phyloP scores from a whole-genome alignment of 2,888 invertebrate genomes.

The Microchrysa polita region DNA sequence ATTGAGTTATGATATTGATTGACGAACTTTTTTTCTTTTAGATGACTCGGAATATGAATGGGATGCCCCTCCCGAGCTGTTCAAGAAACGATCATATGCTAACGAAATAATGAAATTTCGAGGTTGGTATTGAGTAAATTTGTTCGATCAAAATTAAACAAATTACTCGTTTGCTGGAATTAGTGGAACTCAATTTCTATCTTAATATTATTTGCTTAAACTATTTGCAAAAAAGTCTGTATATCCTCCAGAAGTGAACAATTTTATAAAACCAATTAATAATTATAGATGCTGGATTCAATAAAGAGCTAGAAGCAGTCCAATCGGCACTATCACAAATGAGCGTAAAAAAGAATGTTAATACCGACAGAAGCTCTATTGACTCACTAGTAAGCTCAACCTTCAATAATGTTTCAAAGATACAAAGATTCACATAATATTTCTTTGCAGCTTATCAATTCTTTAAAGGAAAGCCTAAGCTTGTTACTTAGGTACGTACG shows the following conservation, averaged over 20 bases:
- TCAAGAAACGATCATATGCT: neutral
- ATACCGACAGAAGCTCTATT: neutral
- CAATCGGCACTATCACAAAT: constrained; percentile 46
- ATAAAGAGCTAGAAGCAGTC: constrained; percentile 31
- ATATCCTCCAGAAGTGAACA: no score
- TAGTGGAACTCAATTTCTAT: no score
- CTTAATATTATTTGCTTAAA: no score
- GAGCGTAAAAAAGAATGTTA: neutral
- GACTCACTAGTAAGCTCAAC: neutral
- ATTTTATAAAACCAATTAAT: neutral
- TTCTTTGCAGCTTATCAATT: constrained; percentile 13
- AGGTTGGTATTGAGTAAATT: no score
- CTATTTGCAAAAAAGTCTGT: no score
- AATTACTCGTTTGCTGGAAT: no score
- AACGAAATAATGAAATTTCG: constrained; percentile 35
- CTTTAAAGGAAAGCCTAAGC: constrained; percentile 6
- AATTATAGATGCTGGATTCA: constrained; percentile 44
- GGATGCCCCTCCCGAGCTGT: constrained; percentile 32
- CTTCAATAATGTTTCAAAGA: neutral
- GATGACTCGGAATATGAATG: neutral
- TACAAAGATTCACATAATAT: neutral
- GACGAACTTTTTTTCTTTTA: neutral
- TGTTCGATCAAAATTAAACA: no score
- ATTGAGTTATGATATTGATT: neutral
- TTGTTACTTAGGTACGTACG: constrained; percentile 32